Conservation (phyloP, 1,140 invertebrate species). For the Drosophila lacertosa region DNA sequence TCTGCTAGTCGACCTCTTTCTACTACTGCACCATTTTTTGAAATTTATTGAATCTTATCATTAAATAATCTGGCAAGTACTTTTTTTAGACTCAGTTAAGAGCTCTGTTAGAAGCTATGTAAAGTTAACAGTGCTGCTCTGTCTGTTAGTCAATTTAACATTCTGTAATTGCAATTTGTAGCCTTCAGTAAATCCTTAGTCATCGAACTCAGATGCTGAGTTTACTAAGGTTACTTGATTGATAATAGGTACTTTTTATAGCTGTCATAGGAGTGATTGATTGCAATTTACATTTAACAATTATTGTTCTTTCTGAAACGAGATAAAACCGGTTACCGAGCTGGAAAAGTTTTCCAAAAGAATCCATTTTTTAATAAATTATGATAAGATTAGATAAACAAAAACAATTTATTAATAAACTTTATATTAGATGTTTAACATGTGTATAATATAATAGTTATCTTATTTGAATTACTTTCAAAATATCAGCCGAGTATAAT, state of each 20-base stretch:
- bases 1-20: background rate
- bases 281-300: no score
- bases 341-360: background rate
- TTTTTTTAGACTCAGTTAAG: background rate
- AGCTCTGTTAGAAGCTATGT: background rate
- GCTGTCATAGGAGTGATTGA: no score
- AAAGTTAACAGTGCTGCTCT: background rate
- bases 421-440: no score
- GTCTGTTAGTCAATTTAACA: background rate
- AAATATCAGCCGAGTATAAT: background rate
- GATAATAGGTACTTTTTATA: no score
- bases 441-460: no score
- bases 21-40: background rate
- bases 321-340: background rate
- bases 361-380: no score
- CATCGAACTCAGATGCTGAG: no score
- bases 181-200: no score
- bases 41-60: background rate
- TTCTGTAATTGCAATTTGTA: background rate
- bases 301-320: background rate
- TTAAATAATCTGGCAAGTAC: background rate
- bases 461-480: no score
- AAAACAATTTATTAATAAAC: background rate
- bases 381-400: background rate
- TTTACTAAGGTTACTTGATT: no score